Percentiles rank a stretch among this genome's conserved stretches.
Conservation (phyloP, 2,113 vertebrate genomes). For the Thomomys bottae region DNA sequence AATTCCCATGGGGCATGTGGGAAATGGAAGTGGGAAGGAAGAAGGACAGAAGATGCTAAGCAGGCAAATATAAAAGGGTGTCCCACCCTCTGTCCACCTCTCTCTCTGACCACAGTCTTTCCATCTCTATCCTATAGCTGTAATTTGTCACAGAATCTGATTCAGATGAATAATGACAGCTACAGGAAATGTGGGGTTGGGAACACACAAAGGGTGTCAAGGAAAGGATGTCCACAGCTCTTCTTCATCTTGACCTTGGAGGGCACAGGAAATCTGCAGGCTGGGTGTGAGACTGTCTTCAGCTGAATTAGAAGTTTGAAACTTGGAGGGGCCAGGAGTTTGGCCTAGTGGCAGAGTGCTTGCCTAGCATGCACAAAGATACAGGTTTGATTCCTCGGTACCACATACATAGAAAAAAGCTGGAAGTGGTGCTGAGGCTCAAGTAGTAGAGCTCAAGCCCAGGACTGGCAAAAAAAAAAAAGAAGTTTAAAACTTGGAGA, state of each 20-base stretch:
- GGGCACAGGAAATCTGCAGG: neutral
- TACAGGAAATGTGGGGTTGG: neutral
- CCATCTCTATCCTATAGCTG: neutral
- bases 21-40: neutral
- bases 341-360: too few species aligned
- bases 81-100: neutral
- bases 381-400: too few species aligned
- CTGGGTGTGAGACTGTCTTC: neutral
- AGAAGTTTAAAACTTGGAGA: neutral
- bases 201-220: neutral
- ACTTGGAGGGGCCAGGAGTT: too few species aligned
- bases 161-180: neutral
- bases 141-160: neutral
- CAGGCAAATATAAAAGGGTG: neutral
- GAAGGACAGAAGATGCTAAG: neutral
- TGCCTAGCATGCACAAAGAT: too few species aligned
- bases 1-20: too few species aligned
- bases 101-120: neutral
- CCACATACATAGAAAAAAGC: too few species aligned
- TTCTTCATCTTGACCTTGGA: neutral
- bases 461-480: too few species aligned
- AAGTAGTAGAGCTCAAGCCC: too few species aligned
- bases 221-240: neutral
- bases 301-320: neutral
- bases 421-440: too few species aligned